Evolutionary conservation across 2,888 invertebrate species (phyloP).

Genomic region (Taenaris catops): DNA sequence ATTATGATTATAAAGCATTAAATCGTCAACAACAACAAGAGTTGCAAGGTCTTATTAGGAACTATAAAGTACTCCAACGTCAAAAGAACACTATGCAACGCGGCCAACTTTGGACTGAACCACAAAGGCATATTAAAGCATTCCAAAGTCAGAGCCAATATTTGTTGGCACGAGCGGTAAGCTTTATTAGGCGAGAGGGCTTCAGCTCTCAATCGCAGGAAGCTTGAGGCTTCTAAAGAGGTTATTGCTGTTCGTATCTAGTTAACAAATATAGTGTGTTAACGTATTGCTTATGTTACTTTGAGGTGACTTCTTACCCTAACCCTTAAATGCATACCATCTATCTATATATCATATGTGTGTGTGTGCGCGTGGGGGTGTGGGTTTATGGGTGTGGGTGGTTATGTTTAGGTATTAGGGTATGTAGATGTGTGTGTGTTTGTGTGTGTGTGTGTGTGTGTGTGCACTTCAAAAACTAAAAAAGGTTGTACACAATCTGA

Average conservation of each 20-base stretch:
- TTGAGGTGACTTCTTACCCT: too few species aligned
- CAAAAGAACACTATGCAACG: conserved; percentile 40
- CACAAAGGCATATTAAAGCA: conserved; percentile 44
- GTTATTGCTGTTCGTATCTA: conserved; percentile 9
- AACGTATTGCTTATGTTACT: too few species aligned
- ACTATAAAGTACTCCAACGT: conserved; percentile 65
- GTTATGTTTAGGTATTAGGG: too few species aligned
- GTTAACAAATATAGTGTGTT: conserved; percentile 1
- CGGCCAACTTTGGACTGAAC: conserved; percentile 40
- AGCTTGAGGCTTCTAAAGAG: conserved; percentile 12
- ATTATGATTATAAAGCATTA: conserved; percentile 33
- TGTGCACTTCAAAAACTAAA: too few species aligned
- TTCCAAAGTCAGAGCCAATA: conserved; percentile 34
- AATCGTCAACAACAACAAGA: conserved; percentile 48
- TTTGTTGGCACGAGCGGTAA: conserved; percentile 7
- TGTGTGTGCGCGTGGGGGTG: too few species aligned
- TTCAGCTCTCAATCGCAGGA: conserved; percentile 4
- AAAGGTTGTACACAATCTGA: too few species aligned
- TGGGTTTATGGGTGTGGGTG: too few species aligned
- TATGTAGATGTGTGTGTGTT: too few species aligned
- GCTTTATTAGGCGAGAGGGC: conserved; percentile 16
- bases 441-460: too few species aligned
- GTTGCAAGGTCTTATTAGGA: conserved; percentile 58
- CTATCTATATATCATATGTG: too few species aligned
- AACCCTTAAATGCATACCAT: too few species aligned